Conservation (phyloP, 2,888 invertebrate genomes). For the Drosophila trichaetosa region DNA sequence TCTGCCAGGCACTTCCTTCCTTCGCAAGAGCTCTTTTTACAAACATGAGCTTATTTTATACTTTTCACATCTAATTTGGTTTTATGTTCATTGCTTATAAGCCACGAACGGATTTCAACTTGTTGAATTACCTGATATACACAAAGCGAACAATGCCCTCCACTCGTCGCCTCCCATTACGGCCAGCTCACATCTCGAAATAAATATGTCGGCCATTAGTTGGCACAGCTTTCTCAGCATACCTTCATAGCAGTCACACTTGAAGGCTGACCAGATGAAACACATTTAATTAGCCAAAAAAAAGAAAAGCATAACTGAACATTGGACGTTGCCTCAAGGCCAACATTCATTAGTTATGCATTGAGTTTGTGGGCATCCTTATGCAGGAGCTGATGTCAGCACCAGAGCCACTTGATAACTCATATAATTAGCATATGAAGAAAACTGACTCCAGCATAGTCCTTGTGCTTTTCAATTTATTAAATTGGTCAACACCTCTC, state of each 20-base stretch:
- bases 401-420: conserved; percentile 62
- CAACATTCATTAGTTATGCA: conserved; percentile 69
- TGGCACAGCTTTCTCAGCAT: conserved; percentile 15
- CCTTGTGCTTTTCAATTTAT: conserved; percentile 32
- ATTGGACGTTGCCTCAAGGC: background rate
- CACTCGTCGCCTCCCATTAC: conserved; percentile 2
- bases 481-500: conserved; percentile 31
- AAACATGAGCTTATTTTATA: conserved; percentile 76
- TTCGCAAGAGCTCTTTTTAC: background rate
- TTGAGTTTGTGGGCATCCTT: conserved; percentile 57
- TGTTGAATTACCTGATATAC: conserved; percentile 59
- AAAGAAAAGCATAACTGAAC: background rate
- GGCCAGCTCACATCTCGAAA: background rate
- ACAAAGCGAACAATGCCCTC: conserved; percentile 3
- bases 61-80: conserved; percentile 71
- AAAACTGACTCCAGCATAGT: conserved; percentile 43
- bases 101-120: conserved; percentile 71
- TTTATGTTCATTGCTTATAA: conserved; percentile 54
- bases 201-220: conserved; percentile 14
- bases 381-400: conserved; percentile 25
- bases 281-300: conserved; percentile 69
- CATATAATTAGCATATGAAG: conserved; percentile 76
- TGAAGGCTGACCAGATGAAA: conserved; percentile 34
- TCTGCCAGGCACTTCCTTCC: background rate
- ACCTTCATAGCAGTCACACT: conserved; percentile 55